Percentiles rank a stretch among this genome's conserved stretches.
Conservation (phyloP, 2,888 invertebrate species). For the Drosophila demipolita region DNA sequence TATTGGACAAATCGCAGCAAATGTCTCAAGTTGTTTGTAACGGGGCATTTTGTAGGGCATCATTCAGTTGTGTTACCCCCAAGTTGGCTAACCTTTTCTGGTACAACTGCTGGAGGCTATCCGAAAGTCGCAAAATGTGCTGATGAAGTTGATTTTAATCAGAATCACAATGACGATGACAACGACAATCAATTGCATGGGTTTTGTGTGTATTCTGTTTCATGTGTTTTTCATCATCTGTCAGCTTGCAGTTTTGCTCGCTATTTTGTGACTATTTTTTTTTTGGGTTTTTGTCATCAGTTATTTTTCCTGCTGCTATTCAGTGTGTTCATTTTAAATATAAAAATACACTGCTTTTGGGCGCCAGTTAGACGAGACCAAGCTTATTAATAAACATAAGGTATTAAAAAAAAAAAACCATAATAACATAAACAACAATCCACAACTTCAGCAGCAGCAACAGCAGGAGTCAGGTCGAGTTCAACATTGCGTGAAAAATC, state of each 20-base stretch:
- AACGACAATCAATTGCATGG: slow-evolving; percentile 14
- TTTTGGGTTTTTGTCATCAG: slow-evolving; percentile 18
- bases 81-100: slow-evolving; percentile 21
- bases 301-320: slow-evolving; percentile 10
- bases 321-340: background rate
- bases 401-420: slow-evolving; percentile 29
- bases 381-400: slow-evolving; percentile 65
- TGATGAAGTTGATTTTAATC: slow-evolving; percentile 63
- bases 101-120: slow-evolving; percentile 51
- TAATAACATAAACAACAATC: slow-evolving; percentile 53
- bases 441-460: slow-evolving; percentile 57
- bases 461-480: slow-evolving; percentile 13
- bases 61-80: background rate
- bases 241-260: slow-evolving; percentile 1
- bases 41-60: slow-evolving; percentile 9
- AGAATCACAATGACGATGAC: slow-evolving; percentile 6
- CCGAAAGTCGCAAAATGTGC: slow-evolving; percentile 54
- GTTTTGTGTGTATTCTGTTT: slow-evolving; percentile 12
- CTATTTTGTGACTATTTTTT: background rate
- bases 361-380: slow-evolving; percentile 65
- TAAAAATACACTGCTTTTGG: slow-evolving; percentile 26
- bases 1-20: background rate
- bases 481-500: slow-evolving; percentile 65
- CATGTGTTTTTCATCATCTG: background rate
- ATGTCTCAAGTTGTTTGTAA: background rate